Evolutionary conservation across 2,888 invertebrate species (phyloP).

Genomic region (Phymatocera aterrima): DNA sequence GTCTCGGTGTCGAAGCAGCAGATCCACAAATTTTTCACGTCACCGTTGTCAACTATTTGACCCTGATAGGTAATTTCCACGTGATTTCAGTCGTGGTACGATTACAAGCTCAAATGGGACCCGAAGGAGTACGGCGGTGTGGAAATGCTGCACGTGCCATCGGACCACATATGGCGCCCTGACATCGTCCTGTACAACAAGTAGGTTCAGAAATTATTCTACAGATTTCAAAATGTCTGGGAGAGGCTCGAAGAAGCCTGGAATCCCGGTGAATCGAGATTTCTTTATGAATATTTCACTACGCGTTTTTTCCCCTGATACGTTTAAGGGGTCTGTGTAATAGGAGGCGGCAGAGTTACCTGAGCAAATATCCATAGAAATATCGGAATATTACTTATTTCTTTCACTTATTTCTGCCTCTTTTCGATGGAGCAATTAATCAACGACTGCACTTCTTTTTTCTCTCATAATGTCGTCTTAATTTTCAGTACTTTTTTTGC

Average conservation of each 20-base stretch:
- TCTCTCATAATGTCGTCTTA: not conserved
- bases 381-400: too few species aligned
- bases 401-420: too few species aligned
- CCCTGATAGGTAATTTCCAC: not conserved
- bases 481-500: not conserved
- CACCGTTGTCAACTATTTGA: too few species aligned
- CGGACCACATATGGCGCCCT: conserved; percentile 90
- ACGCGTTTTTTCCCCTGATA: not conserved
- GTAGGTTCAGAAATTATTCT: conserved; percentile 75
- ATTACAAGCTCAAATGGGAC: conserved; percentile 91
- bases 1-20: too few species aligned
- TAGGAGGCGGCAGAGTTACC: too few species aligned
- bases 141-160: conserved; percentile 90
- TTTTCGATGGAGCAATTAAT: too few species aligned
- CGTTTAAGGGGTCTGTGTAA: not conserved
- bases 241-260: not conserved
- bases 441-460: too few species aligned
- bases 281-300: not conserved
- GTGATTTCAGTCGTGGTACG: conserved; percentile 86
- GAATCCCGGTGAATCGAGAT: not conserved
- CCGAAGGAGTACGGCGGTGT: conserved; percentile 91
- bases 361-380: too few species aligned
- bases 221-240: conserved; percentile 3
- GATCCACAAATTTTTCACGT: too few species aligned
- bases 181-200: conserved; percentile 91